A percentile compares a stretch with the other conserved stretches of the same genome.
phyloP scores from a whole-genome alignment of 2,888 invertebrate genomes.

The Megalurothrips usitatus region DNA sequence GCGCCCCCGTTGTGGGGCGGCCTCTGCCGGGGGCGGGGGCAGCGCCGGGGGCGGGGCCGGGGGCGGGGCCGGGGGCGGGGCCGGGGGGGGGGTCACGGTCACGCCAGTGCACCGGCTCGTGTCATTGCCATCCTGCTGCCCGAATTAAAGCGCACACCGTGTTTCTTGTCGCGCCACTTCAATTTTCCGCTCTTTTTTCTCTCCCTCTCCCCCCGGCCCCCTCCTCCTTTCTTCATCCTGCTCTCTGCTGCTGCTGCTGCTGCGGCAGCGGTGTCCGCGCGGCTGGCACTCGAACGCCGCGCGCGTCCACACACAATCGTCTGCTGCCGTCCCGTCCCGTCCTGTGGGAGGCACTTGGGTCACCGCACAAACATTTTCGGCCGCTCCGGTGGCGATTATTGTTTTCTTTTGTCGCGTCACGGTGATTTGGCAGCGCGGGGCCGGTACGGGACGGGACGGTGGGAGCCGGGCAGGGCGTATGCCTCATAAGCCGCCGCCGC shows the following conservation, averaged over 20 bases:
- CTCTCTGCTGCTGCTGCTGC: too few species aligned
- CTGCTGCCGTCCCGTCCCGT: neutral
- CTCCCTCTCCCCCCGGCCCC: neutral
- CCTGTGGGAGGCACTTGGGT: conserved; percentile 17
- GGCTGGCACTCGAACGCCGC: conserved; percentile 5
- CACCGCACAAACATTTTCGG: neutral
- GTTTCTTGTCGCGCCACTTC: neutral
- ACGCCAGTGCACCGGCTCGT: neutral
- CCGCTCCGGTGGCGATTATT: conserved; percentile 13
- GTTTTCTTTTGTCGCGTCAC: conserved; percentile 24
- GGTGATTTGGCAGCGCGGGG: conserved; percentile 20
- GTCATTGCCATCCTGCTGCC: neutral
- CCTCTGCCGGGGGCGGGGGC: too few species aligned
- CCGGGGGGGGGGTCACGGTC: neutral
- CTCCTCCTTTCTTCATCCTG: too few species aligned
- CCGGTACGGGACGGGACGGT: neutral
- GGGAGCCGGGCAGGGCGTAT: neutral
- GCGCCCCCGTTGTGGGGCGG: too few species aligned
- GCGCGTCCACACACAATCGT: neutral
- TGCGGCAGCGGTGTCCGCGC: neutral
- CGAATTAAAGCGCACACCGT: neutral
- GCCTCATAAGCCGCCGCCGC: neutral
- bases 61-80: too few species aligned
- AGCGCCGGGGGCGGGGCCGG: too few species aligned
- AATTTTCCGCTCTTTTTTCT: conserved; percentile 21